Conservation (phyloP, 37 sponge, comb jelly and placozoan genomes). For the Geodia barretti region DNA sequence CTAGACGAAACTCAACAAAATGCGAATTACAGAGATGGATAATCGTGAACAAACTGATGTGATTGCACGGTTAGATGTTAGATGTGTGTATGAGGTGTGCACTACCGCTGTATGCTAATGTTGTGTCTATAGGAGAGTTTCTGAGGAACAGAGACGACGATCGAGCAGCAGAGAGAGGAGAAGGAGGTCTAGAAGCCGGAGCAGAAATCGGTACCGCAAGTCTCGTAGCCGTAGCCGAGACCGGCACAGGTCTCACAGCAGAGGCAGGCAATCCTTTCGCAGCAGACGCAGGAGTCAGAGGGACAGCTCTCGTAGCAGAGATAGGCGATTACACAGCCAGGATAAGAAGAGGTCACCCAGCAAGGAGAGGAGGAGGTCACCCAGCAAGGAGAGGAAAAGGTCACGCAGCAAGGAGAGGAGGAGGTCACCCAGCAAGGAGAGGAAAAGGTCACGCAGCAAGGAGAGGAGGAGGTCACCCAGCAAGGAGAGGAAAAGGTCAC, state of each 20-base stretch:
- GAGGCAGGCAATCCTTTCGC: too few relatives aligned
- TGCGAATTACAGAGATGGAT: not conserved
- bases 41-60: not conserved
- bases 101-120: too few relatives aligned
- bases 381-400: not conserved
- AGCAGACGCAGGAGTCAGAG: too few relatives aligned
- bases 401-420: not conserved
- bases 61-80: too few relatives aligned
- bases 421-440: not conserved
- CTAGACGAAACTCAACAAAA: not conserved
- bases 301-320: not conserved
- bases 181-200: not conserved
- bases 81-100: too few relatives aligned
- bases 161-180: not conserved
- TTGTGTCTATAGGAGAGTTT: too few relatives aligned
- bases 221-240: too few relatives aligned
- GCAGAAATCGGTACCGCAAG: too few relatives aligned
- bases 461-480: not conserved
- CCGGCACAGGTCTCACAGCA: not conserved
- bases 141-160: too few relatives aligned
- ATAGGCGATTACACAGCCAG: not conserved
- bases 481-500: constrained; percentile 3
- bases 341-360: not conserved
- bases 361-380: not conserved
- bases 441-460: not conserved